Evolutionary conservation across 2,888 invertebrate species (phyloP), one percentile per base, ranked within the genome.

Genomic region (Halictus quadricinctus): DNA sequence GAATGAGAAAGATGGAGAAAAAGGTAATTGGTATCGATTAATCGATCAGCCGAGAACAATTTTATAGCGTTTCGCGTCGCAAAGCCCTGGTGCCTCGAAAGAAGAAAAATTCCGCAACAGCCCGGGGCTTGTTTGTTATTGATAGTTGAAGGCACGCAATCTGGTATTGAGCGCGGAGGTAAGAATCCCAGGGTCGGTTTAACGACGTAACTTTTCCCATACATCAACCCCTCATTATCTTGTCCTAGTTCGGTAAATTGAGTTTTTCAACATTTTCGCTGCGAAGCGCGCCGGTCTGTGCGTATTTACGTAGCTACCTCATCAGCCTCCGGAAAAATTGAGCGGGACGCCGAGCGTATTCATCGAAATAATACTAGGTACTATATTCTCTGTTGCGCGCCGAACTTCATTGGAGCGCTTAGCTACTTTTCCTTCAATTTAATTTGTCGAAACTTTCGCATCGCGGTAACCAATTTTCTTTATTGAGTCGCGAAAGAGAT

Each of bases 141-240:
- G 87, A 83, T 86, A 86, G 86, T 83, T 72, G 83, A 83, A 86
- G 80, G 77, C 85, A 86, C 77, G 86, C 86, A 73, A 81, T 41
- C 79, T n/a, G 81, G 64, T 77, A 72, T 80, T 66, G 80, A 80
- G 69, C 72, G 77, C 58, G 58, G 46, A 36, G 64, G 36, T 78
- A 85, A 80, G 86, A 77, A 82, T 72, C 64, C 46, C 46, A 46
- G 82, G 72, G 41, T 54, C 29, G 70, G n/a, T 86, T 84, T 64
- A 83, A 85, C 80, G 83, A 74, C 76, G 78, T 76, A 87, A 87
- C 87, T 87, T 87, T 83, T 25, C 73, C 60, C 79, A 70, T 86
- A 80, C 80, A 79, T 86, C 83, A 83, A 73, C 73, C 60, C 43
- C 64, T 82, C 77, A 83, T 87, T 86, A 87, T 83, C 77, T 79